Base-by-base conservation (phyloP, 2,888 invertebrate genomes). In the Teinopalpus imperialis region DNA sequence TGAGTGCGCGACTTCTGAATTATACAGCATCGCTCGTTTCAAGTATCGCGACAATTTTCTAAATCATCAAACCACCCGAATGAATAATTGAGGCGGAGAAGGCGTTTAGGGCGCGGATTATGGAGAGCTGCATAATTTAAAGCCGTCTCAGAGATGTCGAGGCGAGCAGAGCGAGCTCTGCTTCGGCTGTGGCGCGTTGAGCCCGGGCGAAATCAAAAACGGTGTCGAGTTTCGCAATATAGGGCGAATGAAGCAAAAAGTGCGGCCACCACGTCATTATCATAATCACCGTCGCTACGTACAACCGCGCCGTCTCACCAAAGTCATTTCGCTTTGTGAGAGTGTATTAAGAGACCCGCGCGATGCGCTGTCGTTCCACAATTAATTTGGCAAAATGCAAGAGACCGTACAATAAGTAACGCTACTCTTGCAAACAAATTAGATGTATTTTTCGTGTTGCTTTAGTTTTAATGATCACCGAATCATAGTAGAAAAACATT, bases 111-210 rank as follows among this genome's bases (percentile, higher is more conserved):
- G 79, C 76, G 81, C 77, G 78, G 83, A 85, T 86, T 88, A 87
- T 83, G 72, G 81, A 81, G 75, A 79, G 77, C 81, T 85, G 82
- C 82, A 88, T 87, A 86, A 85, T 85, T 86, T 83, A 88, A 83
- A 79, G 81, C 71, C 72, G 62, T 74, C 76, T 78, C 75, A 62
- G 69, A 74, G 78, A 69, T 70, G 74, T 74, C 76, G 69, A 74
- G 63, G 67, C 69, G 70, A 69, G 67, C 66, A 63, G 61, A 67
- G 48, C 34, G 43, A 40, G 51, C 41, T 37, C 40, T 27, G 53
- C 36, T 43, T 26, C 27, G 51, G 40, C 44, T 52, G 53, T 52
- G 49, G 43, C 35, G 51, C 34, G 42, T 51, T 43, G 43, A 46
- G 52, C 53, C 52, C 51, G 51, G 49, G 51, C 54, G 41, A 59